Evolutionary conservation across 2,113 vertebrate genomes (phyloP).

Genomic region (Phrynosoma platyrhinos): DNA sequence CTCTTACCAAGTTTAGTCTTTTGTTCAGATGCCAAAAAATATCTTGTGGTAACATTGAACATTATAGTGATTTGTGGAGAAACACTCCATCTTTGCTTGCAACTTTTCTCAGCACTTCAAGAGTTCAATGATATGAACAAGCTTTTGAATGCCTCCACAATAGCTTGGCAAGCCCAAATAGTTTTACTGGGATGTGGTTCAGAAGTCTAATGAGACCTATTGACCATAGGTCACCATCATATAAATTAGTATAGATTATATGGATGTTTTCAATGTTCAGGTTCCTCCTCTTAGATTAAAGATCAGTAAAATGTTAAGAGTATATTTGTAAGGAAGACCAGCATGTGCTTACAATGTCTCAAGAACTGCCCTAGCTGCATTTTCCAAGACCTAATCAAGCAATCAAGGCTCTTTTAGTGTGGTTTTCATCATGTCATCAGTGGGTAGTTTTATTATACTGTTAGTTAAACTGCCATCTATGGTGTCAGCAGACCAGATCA

Average conservation of each 20-base stretch:
- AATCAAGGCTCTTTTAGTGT: neutral
- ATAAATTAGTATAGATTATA: neutral
- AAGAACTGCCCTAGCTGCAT: neutral
- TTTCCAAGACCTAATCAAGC: neutral
- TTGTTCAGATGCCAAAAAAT: too few relatives aligned
- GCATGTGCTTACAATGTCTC: neutral
- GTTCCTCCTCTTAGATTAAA: neutral
- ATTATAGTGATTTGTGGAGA: neutral
- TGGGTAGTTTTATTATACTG: neutral
- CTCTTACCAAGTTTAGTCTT: too few relatives aligned
- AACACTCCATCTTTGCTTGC: neutral
- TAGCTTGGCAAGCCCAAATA: neutral
- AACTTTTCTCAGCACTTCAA: neutral
- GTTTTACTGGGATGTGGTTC: neutral
- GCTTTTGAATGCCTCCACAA: neutral
- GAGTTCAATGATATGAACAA: neutral
- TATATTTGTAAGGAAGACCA: neutral
- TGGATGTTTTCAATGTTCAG: neutral
- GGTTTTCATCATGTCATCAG: conserved; percentile 12
- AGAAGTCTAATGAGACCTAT: neutral
- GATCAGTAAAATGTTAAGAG: neutral
- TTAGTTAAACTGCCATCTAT: conserved; percentile 7
- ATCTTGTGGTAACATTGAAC: neutral
- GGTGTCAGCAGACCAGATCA: neutral
- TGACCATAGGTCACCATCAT: neutral